Conservation (phyloP, 2,888 invertebrate species). For the Drosophila neotestacea region DNA sequence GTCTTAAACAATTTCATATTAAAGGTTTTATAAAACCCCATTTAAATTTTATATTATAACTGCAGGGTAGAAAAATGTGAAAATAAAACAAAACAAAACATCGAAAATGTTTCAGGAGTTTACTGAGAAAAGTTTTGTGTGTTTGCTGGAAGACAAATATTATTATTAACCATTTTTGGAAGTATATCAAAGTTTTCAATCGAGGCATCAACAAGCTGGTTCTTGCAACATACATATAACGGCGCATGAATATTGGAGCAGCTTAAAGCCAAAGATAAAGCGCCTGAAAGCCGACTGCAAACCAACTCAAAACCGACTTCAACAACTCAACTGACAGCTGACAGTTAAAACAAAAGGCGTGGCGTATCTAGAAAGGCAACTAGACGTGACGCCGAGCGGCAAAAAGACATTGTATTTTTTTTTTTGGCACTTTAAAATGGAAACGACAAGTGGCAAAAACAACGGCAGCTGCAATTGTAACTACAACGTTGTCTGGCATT, state of each 20-base stretch:
- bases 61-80: slow-evolving; percentile 5
- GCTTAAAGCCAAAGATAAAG: slow-evolving; percentile 49
- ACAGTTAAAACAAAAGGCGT: slow-evolving; percentile 59
- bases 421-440: slow-evolving; percentile 40
- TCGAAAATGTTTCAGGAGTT: neutral
- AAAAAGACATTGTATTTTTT: slow-evolving; percentile 56
- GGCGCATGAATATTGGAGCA: slow-evolving; percentile 5
- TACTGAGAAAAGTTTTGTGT: slow-evolving; percentile 8
- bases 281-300: slow-evolving; percentile 4
- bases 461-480: slow-evolving; percentile 65
- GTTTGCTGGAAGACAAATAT: slow-evolving; percentile 28
- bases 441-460: slow-evolving; percentile 57
- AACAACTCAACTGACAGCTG: slow-evolving; percentile 55
- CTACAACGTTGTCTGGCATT: slow-evolving; percentile 47
- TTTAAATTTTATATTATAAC: neutral
- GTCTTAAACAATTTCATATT: neutral
- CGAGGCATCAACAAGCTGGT: neutral
- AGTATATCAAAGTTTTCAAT: slow-evolving; percentile 5
- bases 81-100: neutral
- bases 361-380: slow-evolving; percentile 50
- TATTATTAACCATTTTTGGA: slow-evolving; percentile 23
- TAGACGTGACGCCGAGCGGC: slow-evolving; percentile 40
- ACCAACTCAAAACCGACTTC: slow-evolving; percentile 24
- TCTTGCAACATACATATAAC: slow-evolving; percentile 14
- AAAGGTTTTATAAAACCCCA: too few relatives aligned